phyloP scores from a whole-genome alignment of 2,797 vertebrate genomes.

The Eleutherodactylus coqui region DNA sequence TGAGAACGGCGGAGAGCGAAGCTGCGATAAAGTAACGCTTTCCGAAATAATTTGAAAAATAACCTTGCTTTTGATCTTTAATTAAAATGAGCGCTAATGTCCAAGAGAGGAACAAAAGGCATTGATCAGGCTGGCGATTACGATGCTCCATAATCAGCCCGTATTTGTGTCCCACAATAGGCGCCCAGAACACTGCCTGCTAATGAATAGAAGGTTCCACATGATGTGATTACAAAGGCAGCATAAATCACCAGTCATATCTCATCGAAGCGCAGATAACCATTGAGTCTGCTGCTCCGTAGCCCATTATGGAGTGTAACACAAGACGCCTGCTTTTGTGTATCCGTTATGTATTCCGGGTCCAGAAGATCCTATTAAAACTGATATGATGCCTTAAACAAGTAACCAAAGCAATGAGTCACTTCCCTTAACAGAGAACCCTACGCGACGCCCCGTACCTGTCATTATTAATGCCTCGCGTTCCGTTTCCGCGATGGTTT shows the following conservation, averaged over 20 bases:
- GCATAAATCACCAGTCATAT: conserved; percentile 23
- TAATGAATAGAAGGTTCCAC: conserved; percentile 32
- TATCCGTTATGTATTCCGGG: neutral
- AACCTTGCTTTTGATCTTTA: conserved; percentile 57
- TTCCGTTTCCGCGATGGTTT: too few species aligned
- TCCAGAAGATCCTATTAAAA: neutral
- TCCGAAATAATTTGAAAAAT: conserved; percentile 44
- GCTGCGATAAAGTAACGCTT: neutral
- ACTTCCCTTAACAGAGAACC: neutral
- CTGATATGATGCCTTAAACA: neutral
- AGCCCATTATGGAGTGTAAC: conserved; percentile 22
- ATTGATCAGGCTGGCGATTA: conserved; percentile 52
- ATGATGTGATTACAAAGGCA: conserved; percentile 41
- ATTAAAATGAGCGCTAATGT: conserved; percentile 50
- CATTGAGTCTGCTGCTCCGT: conserved; percentile 9
- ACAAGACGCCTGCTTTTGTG: neutral
- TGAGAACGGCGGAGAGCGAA: neutral
- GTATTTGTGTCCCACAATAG: conserved; percentile 33
- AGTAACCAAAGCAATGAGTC: neutral
- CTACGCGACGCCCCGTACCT: too few species aligned
- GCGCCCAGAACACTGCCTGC: neutral
- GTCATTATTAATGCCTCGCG: too few species aligned
- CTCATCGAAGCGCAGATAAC: conserved; percentile 29
- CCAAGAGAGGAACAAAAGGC: conserved; percentile 45
- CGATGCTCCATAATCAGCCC: conserved; percentile 20